Evolutionary conservation across 1,140 invertebrate genomes (phyloP), one percentile per base, ranked within the genome.

Genomic region (Solenopsis invicta): DNA sequence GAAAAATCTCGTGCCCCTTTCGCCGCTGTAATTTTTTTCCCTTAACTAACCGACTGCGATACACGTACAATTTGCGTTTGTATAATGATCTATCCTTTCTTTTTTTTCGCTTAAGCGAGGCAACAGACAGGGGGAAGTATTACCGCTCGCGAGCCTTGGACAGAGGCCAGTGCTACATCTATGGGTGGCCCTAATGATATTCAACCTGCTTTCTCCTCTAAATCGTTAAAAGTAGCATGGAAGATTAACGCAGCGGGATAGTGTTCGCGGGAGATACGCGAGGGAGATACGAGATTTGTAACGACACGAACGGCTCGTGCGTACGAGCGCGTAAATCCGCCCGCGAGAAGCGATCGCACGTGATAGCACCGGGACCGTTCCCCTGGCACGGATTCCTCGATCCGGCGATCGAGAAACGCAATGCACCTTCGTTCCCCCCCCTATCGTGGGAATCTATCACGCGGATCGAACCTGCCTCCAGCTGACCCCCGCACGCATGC

Each of bases 401-500:
- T 87, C 75, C 41, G 18, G 41, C 86, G 86, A 90, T 86, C 61
- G 52, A 88, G 52, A 77, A 87, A 90, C 82, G 75, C 75, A 52
- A 13, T 56, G 64, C 77, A 61, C 59, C 64, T 77, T 67, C 72
- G 75, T 64, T 80, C 85, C 78, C 76, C 71, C 80, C 74, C 76
- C 89, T 89, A 78, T 77, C 89, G 89, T 90, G 89, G 89, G 89
- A 90, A 90, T 87, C 78, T 82, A 87, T 90, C 89, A 56, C 54
- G 64, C 21, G 81, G 66, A 86, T 85, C 52, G 66, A 86, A 72
- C 69, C 67, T 71, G 77, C 85, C 61, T 41, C 18, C 24, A n/a
- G 59, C 61, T 88, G 24, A 69, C 56, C 50, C 62, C 50, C 62
- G 24, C 48, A 66, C 85, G 77, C 45, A 72, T 75, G 74, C 52